Evolutionary conservation across 1,140 invertebrate genomes (phyloP), one percentile per base, ranked within the genome.

Genomic region (Zaprionus ghesquierei): DNA sequence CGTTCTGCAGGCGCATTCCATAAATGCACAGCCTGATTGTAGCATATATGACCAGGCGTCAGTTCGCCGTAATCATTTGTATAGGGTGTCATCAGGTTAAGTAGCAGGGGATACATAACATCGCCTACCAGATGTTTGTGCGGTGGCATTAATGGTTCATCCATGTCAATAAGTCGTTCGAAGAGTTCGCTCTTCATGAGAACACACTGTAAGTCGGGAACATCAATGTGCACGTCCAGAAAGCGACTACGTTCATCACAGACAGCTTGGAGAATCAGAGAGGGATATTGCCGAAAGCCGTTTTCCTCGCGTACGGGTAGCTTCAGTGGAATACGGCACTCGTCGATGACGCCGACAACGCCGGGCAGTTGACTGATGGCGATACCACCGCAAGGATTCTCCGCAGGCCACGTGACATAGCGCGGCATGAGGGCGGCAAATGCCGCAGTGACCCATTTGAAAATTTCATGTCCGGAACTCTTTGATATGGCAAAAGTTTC

Each of bases 51-150:
- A 9, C 66, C 61, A 6, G 76, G 76, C 0, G 66, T 66, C 18
- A 71, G 18, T 27, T 75, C 50, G 0, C 58, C 61, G 12, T 53
- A 20, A 22, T 33, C 44, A 5, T 72, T 55, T 9, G 63, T 23
- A 25, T 44, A 78, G 10, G 76, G 72, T 9, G 76, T 78, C 73
- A 78, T 78, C 10, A 78, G 44, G 46, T 78, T 78, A 18, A 78
- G 18, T 22, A 78, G 15, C 1, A 78, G 53, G 0, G 76, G 76
- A 22, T 78, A 78, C 41, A 56, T 66, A 22, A 54, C 51, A 25
- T 78, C 66, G 1, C 76, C 76, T 2, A 78, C 72, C 2, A 78
- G 25, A 65, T 78, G 76, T 3, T 63, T 75, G 10, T 58, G 15
- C 10, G 61, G 33, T 5, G 76, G 61, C 46, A 78, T 58, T 9